These are phyloP conservation scores for Neolamprologus modestus DNA, from an alignment of 2,113 vertebrate genomes.

Conservation along the genomic window DNA sequence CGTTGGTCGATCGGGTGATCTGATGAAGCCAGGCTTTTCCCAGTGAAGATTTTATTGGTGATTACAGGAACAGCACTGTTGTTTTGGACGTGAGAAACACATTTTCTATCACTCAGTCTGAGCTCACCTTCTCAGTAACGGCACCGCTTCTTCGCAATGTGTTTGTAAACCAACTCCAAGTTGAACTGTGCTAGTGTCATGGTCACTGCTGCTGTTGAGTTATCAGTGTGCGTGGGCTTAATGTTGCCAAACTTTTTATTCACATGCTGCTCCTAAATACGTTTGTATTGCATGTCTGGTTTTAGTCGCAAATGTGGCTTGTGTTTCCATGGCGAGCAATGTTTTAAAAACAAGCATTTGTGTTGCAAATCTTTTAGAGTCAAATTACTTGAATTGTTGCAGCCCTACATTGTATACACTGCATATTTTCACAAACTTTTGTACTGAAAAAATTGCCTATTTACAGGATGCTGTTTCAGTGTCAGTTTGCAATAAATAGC, in stretches of 20 bases:
- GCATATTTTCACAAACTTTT: background rate
- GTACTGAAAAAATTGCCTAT: background rate
- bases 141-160: accelerated
- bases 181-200: background rate
- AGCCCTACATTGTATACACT: background rate
- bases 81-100: background rate
- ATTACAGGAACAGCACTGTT: background rate
- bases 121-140: background rate
- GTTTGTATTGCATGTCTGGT: background rate
- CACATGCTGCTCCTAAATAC: accelerated
- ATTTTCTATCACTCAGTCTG: background rate
- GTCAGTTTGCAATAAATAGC: background rate
- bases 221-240: background rate
- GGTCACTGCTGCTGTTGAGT: background rate
- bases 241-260: background rate
- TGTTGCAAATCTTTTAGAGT: background rate
- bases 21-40: background rate
- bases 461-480: background rate
- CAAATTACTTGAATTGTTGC: background rate
- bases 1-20: background rate
- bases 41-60: background rate
- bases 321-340: background rate
- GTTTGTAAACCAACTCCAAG: background rate
- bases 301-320: background rate
- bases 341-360: background rate